Base-by-base conservation (phyloP, 2,888 invertebrate genomes). In the Callimorpha dominula region DNA sequence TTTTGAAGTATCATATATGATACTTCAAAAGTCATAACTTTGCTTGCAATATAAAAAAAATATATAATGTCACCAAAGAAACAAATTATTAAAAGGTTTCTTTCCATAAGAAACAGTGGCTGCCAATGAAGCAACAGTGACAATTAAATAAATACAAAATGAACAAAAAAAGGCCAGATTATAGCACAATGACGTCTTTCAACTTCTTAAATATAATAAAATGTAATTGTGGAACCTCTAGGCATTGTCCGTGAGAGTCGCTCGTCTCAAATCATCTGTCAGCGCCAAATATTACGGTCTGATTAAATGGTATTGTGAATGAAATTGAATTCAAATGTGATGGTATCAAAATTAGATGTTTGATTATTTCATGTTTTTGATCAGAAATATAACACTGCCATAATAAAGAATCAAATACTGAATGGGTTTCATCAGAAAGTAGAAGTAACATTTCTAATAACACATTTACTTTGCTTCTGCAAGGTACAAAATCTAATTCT, bases 221-320 rank as follows among this genome's bases (percentile, higher is more conserved):
- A 52, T 14, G 62, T 71, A 66, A 68, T 78, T 72, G 52, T 72
- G 70, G 11, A 73, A 68, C 52, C 71, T 52, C 11, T n/a, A 65
- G 40, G 52, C 62, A 73, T 79, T 77, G 60, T 76, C 60, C 63
- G 63, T 74, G 17, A 73, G 73, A 66, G 68, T 57, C 20, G 65
- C 71, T 76, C 72, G 50, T 68, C 73, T 71, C 9, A 62, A 54
- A 78, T 74, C 57, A 68, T 77, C 83, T 82, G 82, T 81, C 83
- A 83, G 57, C 76, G 71, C 75, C 83, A 82, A 82, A 82, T 81
- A 80, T 81, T 74, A 76, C 66, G 73, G 74, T 75, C 75, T 83
- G 83, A 82, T 83, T 81, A 80, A 73, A 80, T 74, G 72, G 64
- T 62, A 81, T 82, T 82, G 81, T 81, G 67, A 54, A 66, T 70